phyloP scores from a whole-genome alignment of 1,140 invertebrate genomes.

The Tetragonula clypearis region DNA sequence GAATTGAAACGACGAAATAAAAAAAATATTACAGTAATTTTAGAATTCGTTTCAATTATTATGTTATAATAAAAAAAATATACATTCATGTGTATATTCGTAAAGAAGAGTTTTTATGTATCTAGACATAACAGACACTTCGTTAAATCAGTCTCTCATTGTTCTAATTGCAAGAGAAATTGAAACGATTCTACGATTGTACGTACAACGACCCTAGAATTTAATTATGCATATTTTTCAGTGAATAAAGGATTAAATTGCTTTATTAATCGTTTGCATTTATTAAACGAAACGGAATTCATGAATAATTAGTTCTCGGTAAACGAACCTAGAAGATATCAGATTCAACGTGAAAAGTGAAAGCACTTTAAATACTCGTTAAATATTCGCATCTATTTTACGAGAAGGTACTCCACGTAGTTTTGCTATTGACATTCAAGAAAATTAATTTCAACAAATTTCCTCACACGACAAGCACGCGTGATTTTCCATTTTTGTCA shows the following conservation, averaged over 20 bases:
- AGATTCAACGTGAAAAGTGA: slow-evolving; percentile 10
- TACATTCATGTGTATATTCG: neutral
- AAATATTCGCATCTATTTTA: neutral
- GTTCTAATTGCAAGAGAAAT: neutral
- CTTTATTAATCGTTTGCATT: neutral
- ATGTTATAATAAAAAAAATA: neutral
- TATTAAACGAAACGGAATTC: neutral
- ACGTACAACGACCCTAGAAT: neutral
- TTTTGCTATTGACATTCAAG: neutral
- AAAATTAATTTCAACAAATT: neutral
- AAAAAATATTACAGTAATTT: neutral
- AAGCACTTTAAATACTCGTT: neutral
- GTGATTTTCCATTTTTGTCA: neutral
- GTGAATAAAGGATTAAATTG: neutral
- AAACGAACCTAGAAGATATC: neutral
- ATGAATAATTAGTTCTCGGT: neutral
- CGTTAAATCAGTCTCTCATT: neutral
- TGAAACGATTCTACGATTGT: neutral
- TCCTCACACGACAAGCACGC: neutral
- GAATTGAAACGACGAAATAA: neutral
- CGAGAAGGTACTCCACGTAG: neutral
- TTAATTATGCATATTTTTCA: neutral
- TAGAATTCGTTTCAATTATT: neutral
- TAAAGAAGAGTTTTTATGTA: rapidly evolving
- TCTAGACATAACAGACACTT: neutral